A percentile compares a stretch with the other conserved stretches of the same genome.
phyloP scores from a whole-genome alignment of 2,888 invertebrate species.

The Apodemia zela region DNA sequence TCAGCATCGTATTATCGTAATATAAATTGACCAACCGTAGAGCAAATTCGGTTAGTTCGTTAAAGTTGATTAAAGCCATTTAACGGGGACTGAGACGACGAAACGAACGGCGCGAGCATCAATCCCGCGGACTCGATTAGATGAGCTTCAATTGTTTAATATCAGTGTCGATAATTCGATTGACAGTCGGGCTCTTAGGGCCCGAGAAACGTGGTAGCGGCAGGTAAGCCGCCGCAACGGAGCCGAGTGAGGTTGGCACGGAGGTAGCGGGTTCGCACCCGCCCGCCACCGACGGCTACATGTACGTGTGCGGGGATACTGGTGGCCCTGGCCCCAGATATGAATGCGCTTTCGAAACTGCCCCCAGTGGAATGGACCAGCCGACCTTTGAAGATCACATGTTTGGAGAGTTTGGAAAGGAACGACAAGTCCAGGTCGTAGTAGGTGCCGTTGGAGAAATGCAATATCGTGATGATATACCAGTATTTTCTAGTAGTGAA shows the following conservation, averaged over 20 bases:
- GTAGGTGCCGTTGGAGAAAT: constrained; percentile 74
- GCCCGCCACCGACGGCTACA: constrained; percentile 70
- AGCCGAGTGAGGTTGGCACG: constrained; percentile 68
- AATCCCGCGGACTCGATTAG: constrained; percentile 65
- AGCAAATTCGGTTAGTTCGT: constrained; percentile 80
- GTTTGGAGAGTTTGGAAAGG: constrained; percentile 87
- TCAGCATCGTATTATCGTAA: constrained; percentile 70
- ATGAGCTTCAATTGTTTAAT: constrained; percentile 77
- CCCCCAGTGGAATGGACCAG: constrained; percentile 81
- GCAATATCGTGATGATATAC: constrained; percentile 72
- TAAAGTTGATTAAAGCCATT: constrained; percentile 81
- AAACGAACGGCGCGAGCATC: constrained; percentile 74
- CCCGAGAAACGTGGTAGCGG: constrained; percentile 41
- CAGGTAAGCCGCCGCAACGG: constrained; percentile 61
- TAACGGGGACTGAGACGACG: constrained; percentile 75
- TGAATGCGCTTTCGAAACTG: constrained; percentile 63
- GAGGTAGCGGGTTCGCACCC: constrained; percentile 73
- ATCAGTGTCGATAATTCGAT: constrained; percentile 54
- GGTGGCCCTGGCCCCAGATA: constrained; percentile 56
- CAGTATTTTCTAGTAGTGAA: constrained; percentile 48
- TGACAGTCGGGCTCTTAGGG: constrained; percentile 43
- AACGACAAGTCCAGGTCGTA: constrained; percentile 67
- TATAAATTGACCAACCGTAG: constrained; percentile 81
- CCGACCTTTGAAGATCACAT: constrained; percentile 88
- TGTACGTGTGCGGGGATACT: constrained; percentile 72